A percentile compares a stretch with the other conserved stretches of the same genome.
Evolutionary conservation across 2,113 vertebrate species (phyloP).

Genomic region (Malurus alboscapulatus): DNA sequence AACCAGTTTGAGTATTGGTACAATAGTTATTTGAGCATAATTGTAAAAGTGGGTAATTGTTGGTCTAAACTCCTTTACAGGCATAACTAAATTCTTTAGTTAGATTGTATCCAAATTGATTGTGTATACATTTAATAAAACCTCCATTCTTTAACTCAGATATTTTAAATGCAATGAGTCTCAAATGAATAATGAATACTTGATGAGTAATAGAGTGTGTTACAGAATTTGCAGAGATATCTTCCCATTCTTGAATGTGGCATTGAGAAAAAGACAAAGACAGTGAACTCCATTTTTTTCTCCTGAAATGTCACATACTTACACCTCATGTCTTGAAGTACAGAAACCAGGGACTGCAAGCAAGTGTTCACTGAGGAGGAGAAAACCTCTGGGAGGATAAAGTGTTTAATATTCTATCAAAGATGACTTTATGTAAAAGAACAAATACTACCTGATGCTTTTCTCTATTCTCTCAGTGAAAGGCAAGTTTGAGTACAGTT

Average conservation of each 20-base stretch:
- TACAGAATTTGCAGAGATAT: background rate
- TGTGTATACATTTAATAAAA: background rate
- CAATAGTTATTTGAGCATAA: background rate
- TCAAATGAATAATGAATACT: conserved; percentile 5
- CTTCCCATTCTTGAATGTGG: background rate
- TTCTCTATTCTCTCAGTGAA: background rate
- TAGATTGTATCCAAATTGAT: background rate
- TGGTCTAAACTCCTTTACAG: background rate
- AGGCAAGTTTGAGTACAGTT: background rate
- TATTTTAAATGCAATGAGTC: background rate
- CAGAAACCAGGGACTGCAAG: background rate
- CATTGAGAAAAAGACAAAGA: background rate
- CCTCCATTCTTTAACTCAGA: fast-evolving
- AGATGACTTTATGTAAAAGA: background rate
- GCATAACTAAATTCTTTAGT: background rate
- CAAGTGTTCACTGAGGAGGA: background rate
- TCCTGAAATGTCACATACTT: background rate
- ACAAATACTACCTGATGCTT: background rate
- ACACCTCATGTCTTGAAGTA: background rate
- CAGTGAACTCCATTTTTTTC: background rate
- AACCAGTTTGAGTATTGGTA: background rate
- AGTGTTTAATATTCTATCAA: background rate
- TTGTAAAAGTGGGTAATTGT: background rate
- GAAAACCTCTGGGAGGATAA: background rate
- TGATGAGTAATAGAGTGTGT: background rate